Conservation (phyloP, 2,888 invertebrate genomes). For the Empis stercorea region DNA sequence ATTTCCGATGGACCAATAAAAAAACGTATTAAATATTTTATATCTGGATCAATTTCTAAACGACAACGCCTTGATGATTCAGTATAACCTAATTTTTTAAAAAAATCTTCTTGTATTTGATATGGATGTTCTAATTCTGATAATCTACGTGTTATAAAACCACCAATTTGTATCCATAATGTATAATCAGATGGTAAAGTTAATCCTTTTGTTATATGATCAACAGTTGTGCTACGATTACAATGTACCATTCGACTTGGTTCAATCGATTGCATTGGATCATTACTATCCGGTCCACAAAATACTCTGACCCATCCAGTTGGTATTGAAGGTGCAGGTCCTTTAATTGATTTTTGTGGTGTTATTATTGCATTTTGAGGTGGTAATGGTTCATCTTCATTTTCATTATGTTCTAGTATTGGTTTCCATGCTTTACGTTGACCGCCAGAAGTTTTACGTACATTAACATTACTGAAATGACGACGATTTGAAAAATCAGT, state of each 20-base stretch:
- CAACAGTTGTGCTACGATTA: constrained; percentile 10
- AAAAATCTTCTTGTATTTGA: constrained; percentile 47
- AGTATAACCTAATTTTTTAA: constrained; percentile 45
- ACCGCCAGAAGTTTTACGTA: background rate
- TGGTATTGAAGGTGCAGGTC: background rate
- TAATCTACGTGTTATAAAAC: constrained; percentile 42
- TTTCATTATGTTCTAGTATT: constrained; percentile 4
- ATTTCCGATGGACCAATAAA: constrained; percentile 46
- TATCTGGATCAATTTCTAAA: constrained; percentile 51
- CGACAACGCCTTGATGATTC: constrained; percentile 45
- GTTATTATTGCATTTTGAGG: background rate
- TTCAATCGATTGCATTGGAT: constrained; percentile 12
- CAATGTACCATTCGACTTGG: constrained; percentile 17
- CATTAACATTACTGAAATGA: constrained; percentile 7
- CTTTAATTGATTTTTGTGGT: background rate
- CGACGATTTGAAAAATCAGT: constrained; percentile 3
- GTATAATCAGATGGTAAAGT: constrained; percentile 15
- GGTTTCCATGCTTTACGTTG: constrained; percentile 9
- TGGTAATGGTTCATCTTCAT: background rate
- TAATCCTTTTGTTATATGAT: constrained; percentile 13
- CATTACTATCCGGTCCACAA: constrained; percentile 16
- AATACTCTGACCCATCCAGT: constrained; percentile 16
- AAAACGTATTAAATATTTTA: constrained; percentile 47
- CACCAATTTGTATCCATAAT: constrained; percentile 40
- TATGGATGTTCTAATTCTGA: constrained; percentile 44